Conservation (phyloP, 2,888 invertebrate species). For the Nemotelus pantherinus region DNA sequence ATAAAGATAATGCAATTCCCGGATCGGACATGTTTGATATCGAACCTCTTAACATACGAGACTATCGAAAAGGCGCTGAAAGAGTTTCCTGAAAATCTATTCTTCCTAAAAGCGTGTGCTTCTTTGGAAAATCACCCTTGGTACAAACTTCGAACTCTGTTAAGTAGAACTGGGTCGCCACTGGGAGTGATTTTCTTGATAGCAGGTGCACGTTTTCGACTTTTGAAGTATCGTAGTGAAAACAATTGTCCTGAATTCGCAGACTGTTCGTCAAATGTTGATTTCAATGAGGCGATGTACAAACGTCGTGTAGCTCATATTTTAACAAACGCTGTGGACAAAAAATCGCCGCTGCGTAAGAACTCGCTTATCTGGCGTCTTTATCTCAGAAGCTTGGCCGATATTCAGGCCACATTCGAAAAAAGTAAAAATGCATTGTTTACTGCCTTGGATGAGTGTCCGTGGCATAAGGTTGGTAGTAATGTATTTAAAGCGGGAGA, state of each 20-base stretch:
- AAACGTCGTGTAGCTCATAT: conserved; percentile 60
- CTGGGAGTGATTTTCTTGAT: conserved; percentile 66
- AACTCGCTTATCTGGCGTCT: conserved; percentile 71
- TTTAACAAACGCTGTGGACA: conserved; percentile 55
- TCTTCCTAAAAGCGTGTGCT: conserved; percentile 66
- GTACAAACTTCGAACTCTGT: conserved; percentile 67
- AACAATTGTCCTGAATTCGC: conserved; percentile 45
- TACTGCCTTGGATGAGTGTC: conserved; percentile 71
- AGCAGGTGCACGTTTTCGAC: conserved; percentile 61
- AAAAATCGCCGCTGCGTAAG: conserved; percentile 55
- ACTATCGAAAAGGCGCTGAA: conserved; percentile 63
- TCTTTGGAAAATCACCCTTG: conserved; percentile 65
- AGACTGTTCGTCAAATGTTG: conserved; percentile 43
- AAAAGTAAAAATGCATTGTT: conserved; percentile 63
- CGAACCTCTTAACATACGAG: conserved; percentile 63
- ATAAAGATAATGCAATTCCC: conserved; percentile 56
- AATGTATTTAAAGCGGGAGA: conserved; percentile 11
- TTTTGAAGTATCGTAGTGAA: conserved; percentile 47
- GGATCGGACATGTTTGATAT: conserved; percentile 58
- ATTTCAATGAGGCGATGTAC: conserved; percentile 51
- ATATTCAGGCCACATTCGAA: conserved; percentile 59
- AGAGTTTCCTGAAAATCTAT: conserved; percentile 70
- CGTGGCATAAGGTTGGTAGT: conserved; percentile 70
- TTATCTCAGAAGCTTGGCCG: conserved; percentile 69
- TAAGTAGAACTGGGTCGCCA: conserved; percentile 64